These are phyloP conservation scores for Coregonus suidteri DNA, from an alignment of 2,797 vertebrate genomes.

Conservation along the genomic window DNA sequence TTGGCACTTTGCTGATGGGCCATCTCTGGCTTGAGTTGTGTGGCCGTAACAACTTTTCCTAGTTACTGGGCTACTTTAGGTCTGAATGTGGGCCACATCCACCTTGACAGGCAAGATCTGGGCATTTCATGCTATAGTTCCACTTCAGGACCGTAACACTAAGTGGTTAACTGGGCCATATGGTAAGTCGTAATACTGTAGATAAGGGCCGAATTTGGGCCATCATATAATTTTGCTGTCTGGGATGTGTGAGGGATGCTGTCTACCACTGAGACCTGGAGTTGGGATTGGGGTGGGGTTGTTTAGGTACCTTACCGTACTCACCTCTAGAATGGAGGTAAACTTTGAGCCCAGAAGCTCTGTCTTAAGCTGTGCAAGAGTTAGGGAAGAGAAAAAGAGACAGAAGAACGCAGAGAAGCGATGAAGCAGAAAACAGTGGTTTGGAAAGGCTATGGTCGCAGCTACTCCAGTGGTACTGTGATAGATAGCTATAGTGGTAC, in stretches of 20 bases:
- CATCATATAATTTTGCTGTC: not conserved
- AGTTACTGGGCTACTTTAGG: not conserved
- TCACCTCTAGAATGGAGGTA: constrained; percentile 88
- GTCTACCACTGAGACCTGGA: constrained; percentile 49
- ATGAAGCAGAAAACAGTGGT: constrained; percentile 78
- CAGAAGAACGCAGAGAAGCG: constrained; percentile 80
- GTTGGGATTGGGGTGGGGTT: constrained; percentile 47
- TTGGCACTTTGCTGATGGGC: not conserved
- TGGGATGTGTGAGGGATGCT: constrained; percentile 53
- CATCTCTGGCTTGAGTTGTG: not conserved
- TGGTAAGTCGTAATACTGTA: not conserved
- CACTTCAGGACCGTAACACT: not conserved
- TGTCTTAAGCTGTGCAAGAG: constrained; percentile 85
- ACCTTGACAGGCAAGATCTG: not conserved
- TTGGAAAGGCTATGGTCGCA: constrained; percentile 66
- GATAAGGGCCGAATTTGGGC: not conserved
- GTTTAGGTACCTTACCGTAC: constrained; percentile 81
- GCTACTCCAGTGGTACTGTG: constrained; percentile 55
- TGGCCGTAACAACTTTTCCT: not conserved
- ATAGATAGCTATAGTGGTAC: constrained; percentile 32
- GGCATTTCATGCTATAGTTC: not conserved
- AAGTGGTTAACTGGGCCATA: not conserved
- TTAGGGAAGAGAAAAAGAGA: constrained; percentile 81
- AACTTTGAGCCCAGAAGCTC: constrained; percentile 89
- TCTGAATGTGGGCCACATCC: not conserved